These are phyloP conservation scores for Yponomeuta evonymella DNA, from an alignment of 2,888 invertebrate genomes.

Conservation along the genomic window DNA sequence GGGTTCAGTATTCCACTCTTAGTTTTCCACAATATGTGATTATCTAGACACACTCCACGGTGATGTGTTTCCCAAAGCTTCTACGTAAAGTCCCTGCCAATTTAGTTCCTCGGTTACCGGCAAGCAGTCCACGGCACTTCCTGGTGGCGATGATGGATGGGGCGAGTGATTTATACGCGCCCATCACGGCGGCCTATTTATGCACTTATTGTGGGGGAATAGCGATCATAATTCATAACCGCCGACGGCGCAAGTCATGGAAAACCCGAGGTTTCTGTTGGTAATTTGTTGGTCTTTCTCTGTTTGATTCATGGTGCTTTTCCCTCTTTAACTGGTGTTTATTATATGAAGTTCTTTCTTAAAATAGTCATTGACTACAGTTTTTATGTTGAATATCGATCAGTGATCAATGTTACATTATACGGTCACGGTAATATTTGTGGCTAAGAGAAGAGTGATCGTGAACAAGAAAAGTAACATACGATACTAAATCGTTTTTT, in stretches of 20 bases:
- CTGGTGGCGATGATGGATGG: constrained; percentile 45
- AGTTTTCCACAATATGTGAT: no score
- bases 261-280: constrained; percentile 22
- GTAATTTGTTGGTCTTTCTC: not conserved
- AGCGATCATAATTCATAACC: constrained; percentile 69
- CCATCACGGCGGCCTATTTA: constrained; percentile 49
- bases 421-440: no score
- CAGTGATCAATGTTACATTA: no score
- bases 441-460: no score
- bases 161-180: constrained; percentile 46
- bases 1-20: no score
- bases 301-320: not conserved
- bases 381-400: no score
- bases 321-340: constrained; percentile 16
- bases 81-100: not conserved
- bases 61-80: no score
- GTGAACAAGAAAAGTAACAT: no score
- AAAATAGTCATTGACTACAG: not conserved
- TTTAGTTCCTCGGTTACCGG: not conserved
- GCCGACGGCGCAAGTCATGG: constrained; percentile 27
- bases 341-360: not conserved
- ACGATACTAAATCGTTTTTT: no score
- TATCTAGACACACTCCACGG: no score
- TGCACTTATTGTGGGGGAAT: constrained; percentile 68
- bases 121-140: constrained; percentile 27